Conservation (phyloP, 2,888 invertebrate genomes). For the Biston stratarius region DNA sequence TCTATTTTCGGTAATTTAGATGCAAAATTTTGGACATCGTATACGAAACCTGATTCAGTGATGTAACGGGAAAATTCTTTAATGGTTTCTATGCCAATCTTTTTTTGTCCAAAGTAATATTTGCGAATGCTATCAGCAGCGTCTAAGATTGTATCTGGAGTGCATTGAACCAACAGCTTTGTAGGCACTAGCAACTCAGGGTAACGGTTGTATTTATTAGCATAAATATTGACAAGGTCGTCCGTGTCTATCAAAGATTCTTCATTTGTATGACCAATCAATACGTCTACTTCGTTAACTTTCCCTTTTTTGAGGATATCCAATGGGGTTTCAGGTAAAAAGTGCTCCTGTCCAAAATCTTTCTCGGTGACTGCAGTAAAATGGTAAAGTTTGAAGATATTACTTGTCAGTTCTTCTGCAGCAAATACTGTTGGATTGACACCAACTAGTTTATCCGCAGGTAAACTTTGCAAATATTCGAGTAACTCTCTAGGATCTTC, state of each 20-base stretch:
- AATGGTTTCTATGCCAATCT: slow-evolving; percentile 1
- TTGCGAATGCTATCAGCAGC: slow-evolving; percentile 19
- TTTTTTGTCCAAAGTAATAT: slow-evolving; percentile 28
- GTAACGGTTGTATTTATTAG: slow-evolving; percentile 18
- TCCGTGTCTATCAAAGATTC: slow-evolving; percentile 10
- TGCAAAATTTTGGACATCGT: slow-evolving; percentile 10
- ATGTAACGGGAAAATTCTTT: slow-evolving; percentile 14
- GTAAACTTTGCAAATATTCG: slow-evolving; percentile 48
- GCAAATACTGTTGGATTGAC: slow-evolving; percentile 29
- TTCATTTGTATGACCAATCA: slow-evolving; percentile 25
- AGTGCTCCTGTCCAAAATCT: slow-evolving; percentile 43
- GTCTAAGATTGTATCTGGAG: slow-evolving; percentile 14
- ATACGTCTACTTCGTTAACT: slow-evolving; percentile 27
- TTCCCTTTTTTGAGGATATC: slow-evolving; percentile 18
- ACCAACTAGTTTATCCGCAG: slow-evolving; percentile 42
- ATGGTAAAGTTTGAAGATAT: slow-evolving; percentile 23
- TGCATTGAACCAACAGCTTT: slow-evolving; percentile 7
- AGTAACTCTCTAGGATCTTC: slow-evolving; percentile 48
- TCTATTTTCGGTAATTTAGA: slow-evolving; percentile 1
- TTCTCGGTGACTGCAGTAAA: slow-evolving; percentile 53
- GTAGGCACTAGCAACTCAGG: slow-evolving; percentile 32
- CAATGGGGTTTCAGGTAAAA: slow-evolving; percentile 15
- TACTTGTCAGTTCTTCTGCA: slow-evolving; percentile 33
- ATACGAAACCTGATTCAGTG: slow-evolving; percentile 10
- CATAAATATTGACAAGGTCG: background rate